Percentiles rank a stretch among this genome's conserved stretches.
Evolutionary conservation across 2,888 invertebrate species (phyloP).

Genomic region (Rugalucina vietnamica): DNA sequence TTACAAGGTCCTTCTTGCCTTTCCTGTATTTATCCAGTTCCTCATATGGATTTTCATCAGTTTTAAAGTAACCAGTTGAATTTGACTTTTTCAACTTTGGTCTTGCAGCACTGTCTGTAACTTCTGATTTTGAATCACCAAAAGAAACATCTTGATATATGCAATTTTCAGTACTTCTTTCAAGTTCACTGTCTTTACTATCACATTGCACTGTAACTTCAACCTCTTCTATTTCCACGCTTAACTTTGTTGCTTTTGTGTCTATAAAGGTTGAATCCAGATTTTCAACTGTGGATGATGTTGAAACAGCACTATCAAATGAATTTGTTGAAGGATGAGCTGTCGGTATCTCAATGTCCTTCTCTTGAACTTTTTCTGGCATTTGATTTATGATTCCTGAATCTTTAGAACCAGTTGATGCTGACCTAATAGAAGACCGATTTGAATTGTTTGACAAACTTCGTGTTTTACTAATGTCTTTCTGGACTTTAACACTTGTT

Average conservation of each 20-base stretch:
- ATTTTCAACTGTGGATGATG: slow-evolving; percentile 58
- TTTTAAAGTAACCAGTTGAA: slow-evolving; percentile 42
- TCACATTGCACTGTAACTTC: slow-evolving; percentile 35
- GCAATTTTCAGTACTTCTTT: slow-evolving; percentile 15
- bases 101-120: not conserved
- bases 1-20: slow-evolving; percentile 60
- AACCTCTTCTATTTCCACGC: slow-evolving; percentile 55
- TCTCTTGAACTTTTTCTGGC: slow-evolving; percentile 27
- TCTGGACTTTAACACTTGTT: not conserved
- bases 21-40: slow-evolving; percentile 68
- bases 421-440: slow-evolving; percentile 55
- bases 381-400: slow-evolving; percentile 63
- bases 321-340: slow-evolving; percentile 65
- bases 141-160: slow-evolving; percentile 55
- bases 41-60: slow-evolving; percentile 67
- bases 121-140: slow-evolving; percentile 1
- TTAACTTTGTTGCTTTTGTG: slow-evolving; percentile 22
- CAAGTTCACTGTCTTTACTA: not conserved
- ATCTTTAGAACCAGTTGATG: slow-evolving; percentile 67
- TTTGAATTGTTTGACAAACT: slow-evolving; percentile 55
- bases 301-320: slow-evolving; percentile 73
- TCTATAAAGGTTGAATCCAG: not conserved
- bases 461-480: slow-evolving; percentile 34
- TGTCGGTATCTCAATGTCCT: not conserved
- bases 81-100: slow-evolving; percentile 42